Base-by-base conservation (phyloP, 2,113 vertebrate genomes). In the Mustela nigripes region DNA sequence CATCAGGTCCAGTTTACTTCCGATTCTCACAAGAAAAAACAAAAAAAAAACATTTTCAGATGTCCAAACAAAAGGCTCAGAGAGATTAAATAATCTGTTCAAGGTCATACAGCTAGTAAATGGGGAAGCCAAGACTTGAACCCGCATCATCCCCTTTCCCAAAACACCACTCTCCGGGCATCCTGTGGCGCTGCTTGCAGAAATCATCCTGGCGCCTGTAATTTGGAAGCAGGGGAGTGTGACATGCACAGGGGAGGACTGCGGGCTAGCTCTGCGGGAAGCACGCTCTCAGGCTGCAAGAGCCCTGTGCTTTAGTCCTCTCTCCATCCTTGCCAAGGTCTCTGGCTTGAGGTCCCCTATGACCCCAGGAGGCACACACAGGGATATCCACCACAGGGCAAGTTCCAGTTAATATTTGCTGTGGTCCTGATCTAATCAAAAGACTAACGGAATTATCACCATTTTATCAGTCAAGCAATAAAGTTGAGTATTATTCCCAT, bases 401-500 rank as follows among this genome's bases (percentile, higher is more conserved):
- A 53, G 11, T 48, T 53, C 69, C 71, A 85, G 24, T 81, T 92
- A 48, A 60, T 5, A 79, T 7, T 56, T 62, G 73, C 56, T 45
- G 42, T 36, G 67, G 16, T 95, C 56, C 82, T 69, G 45, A 91
- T 96, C 84, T 88, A 81, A 88, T 95, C 88, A 93, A n/a, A 92
- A 65, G 87, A 87, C 58, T 94, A 80, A 97, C 26, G 45, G 91
- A 94, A 95, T 94, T 96, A 94, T 97, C 87, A 94, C 48, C 89
- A 65, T 67, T 94, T 96, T 91, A 92, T 94, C 92, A 97, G 69
- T 36, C 39, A 92, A 94, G 95, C 60, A 89, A 85, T 94, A 82
- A 92, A 67, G 58, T 11, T 93, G 95, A 96, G 69, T 94, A 63
- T 97, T 87, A 96, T 74, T 97, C 96, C 90, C 97, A 97, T 98